A percentile compares a stretch with the other conserved stretches of the same genome.
These are phyloP conservation scores for Cosmia pyralina DNA, from an alignment of 2,888 invertebrate genomes.

Conservation along the genomic window DNA sequence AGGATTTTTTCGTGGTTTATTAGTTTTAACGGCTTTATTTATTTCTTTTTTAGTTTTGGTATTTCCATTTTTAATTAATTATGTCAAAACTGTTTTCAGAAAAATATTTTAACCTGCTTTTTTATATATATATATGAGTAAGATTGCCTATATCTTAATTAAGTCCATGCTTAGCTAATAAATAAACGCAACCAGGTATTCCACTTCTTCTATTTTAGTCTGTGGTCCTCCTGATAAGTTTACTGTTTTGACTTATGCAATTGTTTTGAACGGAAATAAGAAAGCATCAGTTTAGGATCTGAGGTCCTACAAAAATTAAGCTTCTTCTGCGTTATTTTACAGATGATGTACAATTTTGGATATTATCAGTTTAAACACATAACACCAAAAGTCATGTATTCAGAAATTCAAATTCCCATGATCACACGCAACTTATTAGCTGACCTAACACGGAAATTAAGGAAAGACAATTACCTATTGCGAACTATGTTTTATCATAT, in stretches of 20 bases:
- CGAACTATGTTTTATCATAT: conserved; percentile 65
- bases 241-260: not conserved
- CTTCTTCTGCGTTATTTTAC: not conserved
- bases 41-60: conserved; percentile 5
- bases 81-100: conserved; percentile 7
- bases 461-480: conserved; percentile 62
- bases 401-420: conserved; percentile 24
- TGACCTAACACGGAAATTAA: conserved; percentile 62
- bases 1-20: conserved; percentile 45
- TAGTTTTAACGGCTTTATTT: conserved; percentile 44
- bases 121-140: not conserved
- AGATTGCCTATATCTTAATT: not conserved
- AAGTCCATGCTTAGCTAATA: not conserved
- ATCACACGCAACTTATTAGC: conserved; percentile 24
- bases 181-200: not conserved
- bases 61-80: conserved; percentile 20
- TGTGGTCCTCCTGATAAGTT: rapidly evolving
- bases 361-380: not conserved
- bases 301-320: too few species aligned
- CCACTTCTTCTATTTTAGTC: not conserved
- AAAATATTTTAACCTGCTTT: not conserved
- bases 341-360: not conserved
- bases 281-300: not conserved
- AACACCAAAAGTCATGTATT: not conserved
- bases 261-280: not conserved